A percentile compares a stretch with the other conserved stretches of the same genome.
Conservation (phyloP, 2,888 invertebrate species). For the Ormyrus nitidulus region DNA sequence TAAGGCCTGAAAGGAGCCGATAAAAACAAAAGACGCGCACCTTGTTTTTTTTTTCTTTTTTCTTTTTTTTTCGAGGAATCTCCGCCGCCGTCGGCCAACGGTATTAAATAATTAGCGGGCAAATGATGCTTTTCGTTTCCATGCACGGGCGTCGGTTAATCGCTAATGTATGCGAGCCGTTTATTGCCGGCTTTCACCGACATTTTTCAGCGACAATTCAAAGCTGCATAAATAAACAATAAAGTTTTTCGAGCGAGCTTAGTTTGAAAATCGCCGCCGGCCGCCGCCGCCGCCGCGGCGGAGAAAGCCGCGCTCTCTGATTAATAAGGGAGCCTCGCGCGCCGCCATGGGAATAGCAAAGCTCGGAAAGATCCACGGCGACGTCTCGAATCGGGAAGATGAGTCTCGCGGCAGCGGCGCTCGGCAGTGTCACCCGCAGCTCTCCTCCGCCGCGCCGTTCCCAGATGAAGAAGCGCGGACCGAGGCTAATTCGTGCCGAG, state of each 20-base stretch:
- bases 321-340: constrained; percentile 4
- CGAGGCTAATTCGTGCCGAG: constrained; percentile 19
- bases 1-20: not conserved
- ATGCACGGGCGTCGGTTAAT: not conserved
- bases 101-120: constrained; percentile 27
- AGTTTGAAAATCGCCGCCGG: too few species aligned
- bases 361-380: not conserved
- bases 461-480: constrained; percentile 3
- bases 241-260: not conserved
- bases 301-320: not conserved
- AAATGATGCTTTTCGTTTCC: constrained; percentile 5
- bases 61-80: not conserved
- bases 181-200: constrained; percentile 11
- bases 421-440: constrained; percentile 31
- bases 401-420: not conserved
- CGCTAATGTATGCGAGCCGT: constrained; percentile 14
- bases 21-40: constrained; percentile 22
- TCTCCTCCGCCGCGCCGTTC: too few species aligned
- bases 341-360: not conserved
- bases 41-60: not conserved
- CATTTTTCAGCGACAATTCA: too few species aligned
- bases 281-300: too few species aligned
- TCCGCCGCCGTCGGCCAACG: not conserved
- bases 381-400: constrained; percentile 3
- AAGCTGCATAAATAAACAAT: constrained; percentile 15